Conservation (phyloP, 2,888 invertebrate species). For the Odontocolon sp. region DNA sequence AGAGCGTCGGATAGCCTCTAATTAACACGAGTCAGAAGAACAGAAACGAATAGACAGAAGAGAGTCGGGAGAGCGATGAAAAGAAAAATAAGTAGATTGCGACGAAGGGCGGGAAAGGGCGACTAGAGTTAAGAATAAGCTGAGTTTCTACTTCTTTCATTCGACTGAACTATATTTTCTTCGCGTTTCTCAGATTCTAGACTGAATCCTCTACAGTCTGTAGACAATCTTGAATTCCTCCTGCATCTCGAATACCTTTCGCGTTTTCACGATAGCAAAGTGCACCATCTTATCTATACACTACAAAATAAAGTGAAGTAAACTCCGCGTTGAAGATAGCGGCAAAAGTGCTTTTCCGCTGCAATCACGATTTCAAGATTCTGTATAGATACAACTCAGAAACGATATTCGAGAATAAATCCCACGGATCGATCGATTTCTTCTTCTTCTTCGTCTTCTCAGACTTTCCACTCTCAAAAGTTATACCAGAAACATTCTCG, state of each 20-base stretch:
- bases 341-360: slow-evolving; percentile 9
- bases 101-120: slow-evolving; percentile 42
- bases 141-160: slow-evolving; percentile 14
- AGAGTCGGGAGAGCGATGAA: slow-evolving; percentile 9
- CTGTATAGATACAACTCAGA: slow-evolving; percentile 2
- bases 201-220: background rate
- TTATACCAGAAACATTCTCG: slow-evolving; percentile 30
- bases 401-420: slow-evolving; percentile 48
- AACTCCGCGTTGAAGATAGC: background rate
- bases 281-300: slow-evolving; percentile 9
- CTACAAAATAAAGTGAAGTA: background rate
- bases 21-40: slow-evolving; percentile 39
- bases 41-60: background rate
- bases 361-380: slow-evolving; percentile 13
- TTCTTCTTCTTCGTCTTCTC: background rate
- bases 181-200: slow-evolving; percentile 35
- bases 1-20: slow-evolving; percentile 30
- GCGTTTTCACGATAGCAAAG: background rate
- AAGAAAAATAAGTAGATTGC: slow-evolving; percentile 22
- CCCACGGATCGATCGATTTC: slow-evolving; percentile 46
- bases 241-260: background rate
- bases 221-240: background rate
- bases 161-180: slow-evolving; percentile 12
- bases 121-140: background rate
- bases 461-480: slow-evolving; percentile 17